These are phyloP conservation scores for Brachypteracias leptosomus DNA, from an alignment of 2,113 vertebrate genomes.

Conservation along the genomic window DNA sequence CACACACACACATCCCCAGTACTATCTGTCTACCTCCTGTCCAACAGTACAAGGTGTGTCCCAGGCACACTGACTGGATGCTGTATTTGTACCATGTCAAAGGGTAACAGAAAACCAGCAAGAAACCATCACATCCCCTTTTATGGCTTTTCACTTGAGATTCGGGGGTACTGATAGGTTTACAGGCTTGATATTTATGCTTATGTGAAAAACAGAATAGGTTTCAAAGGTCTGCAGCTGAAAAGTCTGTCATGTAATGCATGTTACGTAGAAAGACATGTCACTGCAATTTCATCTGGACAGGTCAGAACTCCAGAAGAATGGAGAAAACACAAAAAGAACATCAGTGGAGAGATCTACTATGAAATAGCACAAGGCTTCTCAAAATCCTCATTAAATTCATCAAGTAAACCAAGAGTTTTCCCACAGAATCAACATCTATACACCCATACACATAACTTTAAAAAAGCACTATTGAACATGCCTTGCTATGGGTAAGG, in stretches of 20 bases:
- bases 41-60: not conserved
- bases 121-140: not conserved
- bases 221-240: not conserved
- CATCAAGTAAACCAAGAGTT: not conserved
- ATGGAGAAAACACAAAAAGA: not conserved
- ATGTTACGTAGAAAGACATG: not conserved
- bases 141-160: not conserved
- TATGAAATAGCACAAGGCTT: not conserved
- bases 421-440: not conserved
- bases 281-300: not conserved
- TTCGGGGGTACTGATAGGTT: not conserved
- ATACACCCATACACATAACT: not conserved
- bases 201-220: not conserved
- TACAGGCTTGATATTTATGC: not conserved
- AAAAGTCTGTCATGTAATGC: not conserved
- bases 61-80: too few relatives aligned
- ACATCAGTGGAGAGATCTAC: not conserved
- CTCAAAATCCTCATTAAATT: not conserved
- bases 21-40: too few relatives aligned
- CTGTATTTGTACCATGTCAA: not conserved
- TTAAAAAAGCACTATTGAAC: not conserved
- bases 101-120: not conserved
- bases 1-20: not conserved
- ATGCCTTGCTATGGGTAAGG: not conserved
- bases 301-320: not conserved